A percentile compares a stretch with the other conserved stretches of the same genome.
Evolutionary conservation across 2,888 invertebrate genomes (phyloP).

Genomic region (Choristoneura rosaceana): DNA sequence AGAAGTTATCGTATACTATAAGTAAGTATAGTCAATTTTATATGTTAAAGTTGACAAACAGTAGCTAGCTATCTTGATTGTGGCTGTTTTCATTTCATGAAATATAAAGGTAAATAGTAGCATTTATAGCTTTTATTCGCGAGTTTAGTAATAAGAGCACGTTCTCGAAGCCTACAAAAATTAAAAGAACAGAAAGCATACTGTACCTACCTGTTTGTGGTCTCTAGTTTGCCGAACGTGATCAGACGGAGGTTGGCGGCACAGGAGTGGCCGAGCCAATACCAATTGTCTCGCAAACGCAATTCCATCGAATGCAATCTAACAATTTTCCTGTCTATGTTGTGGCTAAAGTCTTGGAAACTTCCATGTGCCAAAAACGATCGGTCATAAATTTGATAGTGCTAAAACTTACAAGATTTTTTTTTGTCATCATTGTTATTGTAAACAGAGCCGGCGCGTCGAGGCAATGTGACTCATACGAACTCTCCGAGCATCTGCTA

Average conservation of each 20-base stretch:
- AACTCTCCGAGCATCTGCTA: constrained; percentile 55
- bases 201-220: constrained; percentile 77
- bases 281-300: constrained; percentile 64
- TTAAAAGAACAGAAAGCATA: constrained; percentile 69
- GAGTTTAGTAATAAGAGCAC: constrained; percentile 60
- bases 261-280: constrained; percentile 68
- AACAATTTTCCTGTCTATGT: constrained; percentile 52
- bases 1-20: not conserved
- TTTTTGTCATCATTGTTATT: constrained; percentile 67
- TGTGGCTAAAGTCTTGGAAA: constrained; percentile 39
- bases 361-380: constrained; percentile 21
- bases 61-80: too few relatives aligned
- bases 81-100: too few relatives aligned
- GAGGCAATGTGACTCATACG: constrained; percentile 55
- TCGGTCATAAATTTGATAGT: constrained; percentile 27
- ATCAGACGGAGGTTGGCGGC: constrained; percentile 73
- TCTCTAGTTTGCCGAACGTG: constrained; percentile 81
- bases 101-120: constrained; percentile 53
- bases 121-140: constrained; percentile 64
- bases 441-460: constrained; percentile 66
- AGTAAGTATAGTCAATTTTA: not conserved
- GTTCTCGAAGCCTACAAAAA: constrained; percentile 64
- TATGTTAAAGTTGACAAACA: too few relatives aligned
- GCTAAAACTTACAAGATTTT: constrained; percentile 44
- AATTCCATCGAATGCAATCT: constrained; percentile 46